Conservation (phyloP, 2,113 vertebrate genomes). For the Corythoichthys intestinalis region DNA sequence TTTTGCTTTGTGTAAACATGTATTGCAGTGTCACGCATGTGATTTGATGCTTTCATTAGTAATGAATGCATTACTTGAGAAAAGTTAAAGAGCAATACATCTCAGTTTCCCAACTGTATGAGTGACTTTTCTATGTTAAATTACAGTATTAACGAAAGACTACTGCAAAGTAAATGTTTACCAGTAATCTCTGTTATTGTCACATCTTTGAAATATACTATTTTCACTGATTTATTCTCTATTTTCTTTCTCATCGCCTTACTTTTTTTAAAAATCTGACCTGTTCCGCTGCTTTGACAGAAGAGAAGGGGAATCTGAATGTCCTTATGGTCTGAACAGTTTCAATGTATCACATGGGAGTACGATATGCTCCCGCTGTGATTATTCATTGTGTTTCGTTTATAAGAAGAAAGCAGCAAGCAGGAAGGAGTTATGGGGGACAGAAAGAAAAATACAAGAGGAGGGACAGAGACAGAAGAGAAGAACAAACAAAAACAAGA, state of each 20-base stretch:
- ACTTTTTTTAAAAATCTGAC: neutral
- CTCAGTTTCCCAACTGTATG: constrained; percentile 46
- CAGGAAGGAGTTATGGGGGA: no score
- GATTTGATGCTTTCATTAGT: constrained; percentile 29
- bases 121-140: constrained; percentile 64
- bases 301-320: no score
- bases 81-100: constrained; percentile 63
- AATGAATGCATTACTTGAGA: constrained; percentile 15
- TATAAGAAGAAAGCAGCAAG: no score
- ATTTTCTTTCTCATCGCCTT: neutral
- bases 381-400: no score
- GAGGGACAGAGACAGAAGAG: no score
- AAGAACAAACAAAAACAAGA: no score
- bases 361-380: no score
- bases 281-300: neutral
- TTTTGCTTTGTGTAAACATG: constrained; percentile 39
- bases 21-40: constrained; percentile 35
- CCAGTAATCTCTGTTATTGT: neutral
- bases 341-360: no score
- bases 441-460: no score
- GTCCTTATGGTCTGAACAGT: no score
- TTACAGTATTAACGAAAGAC: constrained; percentile 50
- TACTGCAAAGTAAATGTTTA: neutral
- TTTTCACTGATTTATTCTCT: neutral
- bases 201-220: constrained; percentile 7